Evolutionary conservation across 2,888 invertebrate genomes (phyloP).

Genomic region (Ditylenchus weischeri): DNA sequence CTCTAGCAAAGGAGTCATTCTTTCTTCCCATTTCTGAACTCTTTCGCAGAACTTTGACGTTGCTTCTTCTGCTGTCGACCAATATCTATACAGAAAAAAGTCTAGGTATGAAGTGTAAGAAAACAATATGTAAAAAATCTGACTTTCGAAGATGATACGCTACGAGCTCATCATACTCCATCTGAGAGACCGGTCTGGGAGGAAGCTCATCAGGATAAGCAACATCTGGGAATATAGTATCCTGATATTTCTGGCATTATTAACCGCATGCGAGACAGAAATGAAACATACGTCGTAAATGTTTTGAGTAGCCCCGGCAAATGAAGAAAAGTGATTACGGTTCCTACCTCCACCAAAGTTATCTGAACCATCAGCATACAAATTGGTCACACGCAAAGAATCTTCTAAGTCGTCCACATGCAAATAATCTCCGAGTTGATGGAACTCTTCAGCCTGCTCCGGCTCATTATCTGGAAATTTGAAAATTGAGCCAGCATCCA

Average conservation of each 20-base stretch:
- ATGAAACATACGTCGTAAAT: background rate
- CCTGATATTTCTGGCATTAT: background rate
- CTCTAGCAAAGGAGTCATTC: constrained; percentile 19
- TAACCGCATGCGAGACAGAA: too few relatives aligned
- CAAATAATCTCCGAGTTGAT: constrained; percentile 18
- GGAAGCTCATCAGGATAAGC: constrained; percentile 23
- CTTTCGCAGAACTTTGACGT: constrained; percentile 23
- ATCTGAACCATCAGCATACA: constrained; percentile 14
- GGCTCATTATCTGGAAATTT: constrained; percentile 11
- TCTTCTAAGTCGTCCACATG: constrained; percentile 20
- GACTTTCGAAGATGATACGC: constrained; percentile 29
- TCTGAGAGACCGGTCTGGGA: constrained; percentile 26
- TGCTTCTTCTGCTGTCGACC: constrained; percentile 24
- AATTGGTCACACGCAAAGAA: constrained; percentile 18
- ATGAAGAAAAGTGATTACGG: background rate
- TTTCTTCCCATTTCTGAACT: constrained; percentile 24
- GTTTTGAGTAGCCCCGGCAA: background rate
- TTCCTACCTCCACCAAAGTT: background rate
- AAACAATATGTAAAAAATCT: background rate
- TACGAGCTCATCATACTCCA: constrained; percentile 27
- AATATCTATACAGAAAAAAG: constrained; percentile 14
- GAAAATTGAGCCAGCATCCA: background rate
- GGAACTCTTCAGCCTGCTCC: constrained; percentile 6
- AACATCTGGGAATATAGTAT: constrained; percentile 4
- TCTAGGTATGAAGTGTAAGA: background rate